phyloP scores from a whole-genome alignment of 2,113 vertebrate species.

The Plectropomus leopardus region DNA sequence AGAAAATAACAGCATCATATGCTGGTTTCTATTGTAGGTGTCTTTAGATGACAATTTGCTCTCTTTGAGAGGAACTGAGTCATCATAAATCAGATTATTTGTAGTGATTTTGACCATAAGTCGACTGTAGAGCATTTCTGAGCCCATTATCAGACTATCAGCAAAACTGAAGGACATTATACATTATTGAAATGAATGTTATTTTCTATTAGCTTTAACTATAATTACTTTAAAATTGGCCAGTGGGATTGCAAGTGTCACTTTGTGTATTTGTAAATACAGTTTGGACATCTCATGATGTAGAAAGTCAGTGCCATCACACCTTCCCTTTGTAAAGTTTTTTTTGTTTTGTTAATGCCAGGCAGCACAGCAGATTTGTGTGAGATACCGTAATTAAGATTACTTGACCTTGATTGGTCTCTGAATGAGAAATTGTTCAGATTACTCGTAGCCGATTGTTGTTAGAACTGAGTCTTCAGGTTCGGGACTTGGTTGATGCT shows the following conservation, averaged over 20 bases:
- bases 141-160: constrained; percentile 21
- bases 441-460: constrained; percentile 42
- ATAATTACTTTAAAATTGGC: constrained; percentile 24
- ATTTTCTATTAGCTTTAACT: constrained; percentile 37
- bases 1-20: background rate
- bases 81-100: background rate
- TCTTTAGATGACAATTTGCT: background rate
- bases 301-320: constrained; percentile 54
- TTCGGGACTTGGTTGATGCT: constrained; percentile 73
- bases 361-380: constrained; percentile 46
- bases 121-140: constrained; percentile 14
- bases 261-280: constrained; percentile 61
- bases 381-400: constrained; percentile 24
- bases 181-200: constrained; percentile 42
- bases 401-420: constrained; percentile 23
- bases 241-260: constrained; percentile 28
- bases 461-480: constrained; percentile 62
- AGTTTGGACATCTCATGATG: constrained; percentile 38
- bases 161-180: constrained; percentile 18
- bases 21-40: background rate
- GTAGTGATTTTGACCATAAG: background rate
- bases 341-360: constrained; percentile 37
- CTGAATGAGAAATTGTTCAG: constrained; percentile 30
- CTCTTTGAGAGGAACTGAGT: constrained; percentile 5
- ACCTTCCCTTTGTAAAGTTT: constrained; percentile 53